Base-by-base conservation (phyloP, 2,888 invertebrate species). In the Euplexia lucipara region DNA sequence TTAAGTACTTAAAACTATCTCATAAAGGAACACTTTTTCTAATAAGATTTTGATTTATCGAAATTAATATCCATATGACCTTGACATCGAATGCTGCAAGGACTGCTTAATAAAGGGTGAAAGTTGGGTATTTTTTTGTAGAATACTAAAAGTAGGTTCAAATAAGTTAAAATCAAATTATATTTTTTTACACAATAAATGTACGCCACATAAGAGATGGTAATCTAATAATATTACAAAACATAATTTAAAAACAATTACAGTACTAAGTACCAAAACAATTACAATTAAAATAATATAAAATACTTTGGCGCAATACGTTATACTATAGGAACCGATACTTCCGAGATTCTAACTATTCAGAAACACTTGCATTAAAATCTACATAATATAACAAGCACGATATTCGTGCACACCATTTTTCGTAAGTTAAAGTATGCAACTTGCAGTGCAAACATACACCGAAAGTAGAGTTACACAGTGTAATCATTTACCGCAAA, bases 231-330 rank as follows among this genome's bases (percentile, higher is more conserved):
- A 20, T 37, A 48, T 39, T 26, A 49, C 1, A 32, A n/a, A 58
- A 48, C 9, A 44, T 72, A 44, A 66, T 49, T 48, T 56, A 60
- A 60, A 42, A 34, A 56, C 22, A 66, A n/a, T 30, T 44, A 52
- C 12, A 52, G 57, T 45, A 65, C 54, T 57, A 61, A 49, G 41
- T 65, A 74, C 56, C 22, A 69, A 78, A 77, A 66, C 77, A 79
- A 62, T 64, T 59, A 16, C 30, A 54, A 63, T 12, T 26, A 68
- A 64, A 67, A 18, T 65, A 70, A 53, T 49, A 70, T 44, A 70
- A 71, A 77, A 82, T 73, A 84, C 85, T 88, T 87, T 86, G 86
- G 83, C 74, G 70, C 45, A 77, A 75, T 74, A 76, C 73, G 59
- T 63, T 41, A 70, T 67, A 81, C 61, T 41, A 70, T 67, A 81